Percentiles rank a stretch among this genome's conserved stretches.
Conservation (phyloP, 1,140 invertebrate genomes). For the Heliconius hewitsoni region DNA sequence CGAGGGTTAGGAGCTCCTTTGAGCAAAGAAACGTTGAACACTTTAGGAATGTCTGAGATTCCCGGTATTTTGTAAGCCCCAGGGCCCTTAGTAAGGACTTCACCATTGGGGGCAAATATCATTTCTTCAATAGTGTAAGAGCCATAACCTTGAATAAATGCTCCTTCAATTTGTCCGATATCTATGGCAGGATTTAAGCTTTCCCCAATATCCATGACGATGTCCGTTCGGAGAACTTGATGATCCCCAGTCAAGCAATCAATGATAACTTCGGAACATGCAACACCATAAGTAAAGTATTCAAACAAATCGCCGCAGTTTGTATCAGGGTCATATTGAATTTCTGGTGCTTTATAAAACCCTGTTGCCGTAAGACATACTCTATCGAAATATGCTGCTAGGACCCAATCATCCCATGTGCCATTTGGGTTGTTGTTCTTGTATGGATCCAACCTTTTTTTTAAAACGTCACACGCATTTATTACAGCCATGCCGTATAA, state of each 20-base stretch:
- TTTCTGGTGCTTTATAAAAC: slow-evolving; percentile 80
- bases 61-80: slow-evolving; percentile 86
- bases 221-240: slow-evolving; percentile 84
- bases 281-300: slow-evolving; percentile 82
- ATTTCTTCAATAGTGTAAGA: slow-evolving; percentile 85
- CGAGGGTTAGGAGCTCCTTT: slow-evolving; percentile 83
- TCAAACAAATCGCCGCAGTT: slow-evolving; percentile 75
- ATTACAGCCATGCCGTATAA: slow-evolving; percentile 86
- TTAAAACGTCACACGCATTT: slow-evolving; percentile 83
- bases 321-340: slow-evolving; percentile 78
- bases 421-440: slow-evolving; percentile 80
- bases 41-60: slow-evolving; percentile 81
- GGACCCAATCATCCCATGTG: slow-evolving; percentile 85
- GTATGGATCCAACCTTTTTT: slow-evolving; percentile 82
- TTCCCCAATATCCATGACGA: slow-evolving; percentile 87
- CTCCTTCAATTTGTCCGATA: slow-evolving; percentile 88
- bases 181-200: slow-evolving; percentile 87
- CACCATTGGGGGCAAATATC: slow-evolving; percentile 82
- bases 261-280: slow-evolving; percentile 82
- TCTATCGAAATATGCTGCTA: slow-evolving; percentile 82
- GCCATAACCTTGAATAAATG: slow-evolving; percentile 86
- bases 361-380: slow-evolving; percentile 84
- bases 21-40: slow-evolving; percentile 85
- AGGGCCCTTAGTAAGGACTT: slow-evolving; percentile 83
- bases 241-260: slow-evolving; percentile 84